phyloP scores from a whole-genome alignment of 2,888 invertebrate genomes.

The Sphecodes monilicornis region DNA sequence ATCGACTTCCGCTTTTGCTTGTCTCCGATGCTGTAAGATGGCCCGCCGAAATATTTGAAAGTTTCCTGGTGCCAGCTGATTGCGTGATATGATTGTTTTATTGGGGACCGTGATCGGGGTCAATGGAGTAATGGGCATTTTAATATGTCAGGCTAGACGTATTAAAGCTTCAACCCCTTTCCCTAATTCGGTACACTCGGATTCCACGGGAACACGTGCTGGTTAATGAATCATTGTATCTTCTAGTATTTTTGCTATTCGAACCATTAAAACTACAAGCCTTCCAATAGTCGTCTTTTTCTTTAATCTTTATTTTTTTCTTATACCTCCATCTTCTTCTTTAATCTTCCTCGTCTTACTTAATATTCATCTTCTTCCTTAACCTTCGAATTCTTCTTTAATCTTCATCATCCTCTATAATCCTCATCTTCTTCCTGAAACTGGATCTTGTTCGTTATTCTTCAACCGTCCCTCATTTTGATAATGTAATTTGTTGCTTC shows the following conservation, averaged over 20 bases:
- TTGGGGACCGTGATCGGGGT: slow-evolving; percentile 39
- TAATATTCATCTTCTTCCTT: neutral
- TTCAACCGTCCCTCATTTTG: too few species aligned
- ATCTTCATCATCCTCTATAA: too few species aligned
- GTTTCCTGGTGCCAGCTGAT: slow-evolving; percentile 40
- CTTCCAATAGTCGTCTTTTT: too few species aligned
- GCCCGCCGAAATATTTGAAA: slow-evolving; percentile 49
- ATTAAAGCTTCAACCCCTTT: neutral
- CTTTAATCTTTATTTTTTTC: neutral
- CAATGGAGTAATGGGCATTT: slow-evolving; percentile 37
- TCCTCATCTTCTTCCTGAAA: too few species aligned
- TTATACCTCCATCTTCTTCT: neutral
- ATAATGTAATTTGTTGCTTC: too few species aligned
- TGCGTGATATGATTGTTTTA: slow-evolving; percentile 54
- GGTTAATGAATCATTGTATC: neutral
- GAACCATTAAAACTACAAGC: neutral
- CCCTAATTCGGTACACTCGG: neutral
- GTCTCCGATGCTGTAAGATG: slow-evolving; percentile 29
- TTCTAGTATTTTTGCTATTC: neutral
- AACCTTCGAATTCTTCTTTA: too few species aligned
- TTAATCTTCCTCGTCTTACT: neutral
- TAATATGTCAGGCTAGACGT: slow-evolving; percentile 18
- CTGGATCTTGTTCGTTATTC: too few species aligned
- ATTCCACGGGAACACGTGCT: neutral
- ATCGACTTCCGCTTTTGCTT: slow-evolving; percentile 59